Percentiles rank a stretch among this genome's conserved stretches.
These are phyloP conservation scores for Clarias laeviceps DNA, from an alignment of 2,797 vertebrate species.

Conservation along the genomic window DNA sequence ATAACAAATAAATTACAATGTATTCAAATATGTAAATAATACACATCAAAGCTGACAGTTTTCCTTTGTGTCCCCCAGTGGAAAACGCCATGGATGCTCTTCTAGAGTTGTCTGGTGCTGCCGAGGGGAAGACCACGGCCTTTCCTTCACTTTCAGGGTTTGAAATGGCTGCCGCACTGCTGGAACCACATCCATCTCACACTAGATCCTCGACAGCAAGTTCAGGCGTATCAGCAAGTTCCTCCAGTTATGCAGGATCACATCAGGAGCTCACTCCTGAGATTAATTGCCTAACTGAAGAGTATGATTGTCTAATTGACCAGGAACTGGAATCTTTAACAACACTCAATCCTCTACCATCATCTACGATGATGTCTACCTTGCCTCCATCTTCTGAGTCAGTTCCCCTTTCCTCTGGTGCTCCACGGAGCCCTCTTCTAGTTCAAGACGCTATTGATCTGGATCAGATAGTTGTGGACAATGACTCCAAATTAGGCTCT, in stretches of 20 bases:
- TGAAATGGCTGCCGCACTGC: conserved; percentile 75
- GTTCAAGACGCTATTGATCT: conserved; percentile 58
- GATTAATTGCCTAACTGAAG: conserved; percentile 70
- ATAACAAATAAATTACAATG: not conserved
- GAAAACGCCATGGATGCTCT: conserved; percentile 94
- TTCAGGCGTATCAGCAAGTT: conserved; percentile 9
- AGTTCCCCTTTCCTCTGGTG: not conserved
- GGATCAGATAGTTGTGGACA: conserved; percentile 65
- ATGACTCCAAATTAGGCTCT: conserved; percentile 40
- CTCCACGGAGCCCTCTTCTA: conserved; percentile 45
- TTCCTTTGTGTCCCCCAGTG: conserved; percentile 72
- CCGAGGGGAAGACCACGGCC: conserved; percentile 68
- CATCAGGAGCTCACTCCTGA: conserved; percentile 54
- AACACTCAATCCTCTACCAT: conserved; percentile 7
- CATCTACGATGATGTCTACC: conserved; percentile 17
- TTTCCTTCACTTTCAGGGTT: conserved; percentile 72
- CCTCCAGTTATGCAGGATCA: conserved; percentile 43
- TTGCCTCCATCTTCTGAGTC: conserved; percentile 49
- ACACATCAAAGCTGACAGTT: not conserved
- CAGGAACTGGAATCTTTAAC: conserved; percentile 77
- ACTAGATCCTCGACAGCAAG: conserved; percentile 8
- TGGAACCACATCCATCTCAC: conserved; percentile 61
- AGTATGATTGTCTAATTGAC: conserved; percentile 82
- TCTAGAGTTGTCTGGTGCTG: conserved; percentile 87
- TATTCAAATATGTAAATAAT: not conserved